Evolutionary conservation across 2,888 invertebrate genomes (phyloP), one percentile per base, ranked within the genome.

Genomic region (Ichneumoninae sp.): DNA sequence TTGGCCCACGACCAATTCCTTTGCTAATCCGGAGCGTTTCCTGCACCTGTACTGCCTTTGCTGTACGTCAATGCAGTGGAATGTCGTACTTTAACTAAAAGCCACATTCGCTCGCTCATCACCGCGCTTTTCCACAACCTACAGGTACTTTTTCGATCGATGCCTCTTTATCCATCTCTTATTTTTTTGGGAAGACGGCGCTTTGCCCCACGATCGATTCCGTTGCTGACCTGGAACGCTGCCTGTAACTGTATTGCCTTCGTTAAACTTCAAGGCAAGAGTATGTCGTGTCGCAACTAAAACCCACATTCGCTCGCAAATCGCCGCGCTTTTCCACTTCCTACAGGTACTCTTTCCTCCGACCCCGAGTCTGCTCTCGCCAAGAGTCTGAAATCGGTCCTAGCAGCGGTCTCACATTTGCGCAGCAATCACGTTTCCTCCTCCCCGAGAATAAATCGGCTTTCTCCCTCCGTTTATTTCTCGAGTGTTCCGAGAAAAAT

Each of bases 361-460:
- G 10, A 52, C 13, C 52, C 65, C 30, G 50, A 36, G 52, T 65
- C 50, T 47, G 8, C 54, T 65, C 50, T 36, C 52, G 50, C 33
- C 36, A 19, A 52, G 50, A 50, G 50, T 75, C 65, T 65, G 26
- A 33, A 33, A 33, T 33, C 36, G 63, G 6, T 36, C 63, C 33
- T 16, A 52, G 19, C 50, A 22, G 10, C 47, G 44, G 44, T 19
- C 30, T 33, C 3, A 47, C 60, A 60, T 74, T 63, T 63, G 44
- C 19, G 60, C 74, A n/a, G 60, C 60, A 74, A 63, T 44, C 74
- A 47, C n/a, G 44, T 74, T 63, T n/a, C n/a, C n/a, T 63, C 16
- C 36, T 63, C 13, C 50, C 22, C 50, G 40, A 47, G n/a, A 22
- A 75, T 65, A 65, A 75, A 57, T 57, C 47, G 44, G n/a, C 47